These are phyloP conservation scores for Ornithoptera priamus DNA, from an alignment of 2,888 invertebrate species.

Conservation along the genomic window DNA sequence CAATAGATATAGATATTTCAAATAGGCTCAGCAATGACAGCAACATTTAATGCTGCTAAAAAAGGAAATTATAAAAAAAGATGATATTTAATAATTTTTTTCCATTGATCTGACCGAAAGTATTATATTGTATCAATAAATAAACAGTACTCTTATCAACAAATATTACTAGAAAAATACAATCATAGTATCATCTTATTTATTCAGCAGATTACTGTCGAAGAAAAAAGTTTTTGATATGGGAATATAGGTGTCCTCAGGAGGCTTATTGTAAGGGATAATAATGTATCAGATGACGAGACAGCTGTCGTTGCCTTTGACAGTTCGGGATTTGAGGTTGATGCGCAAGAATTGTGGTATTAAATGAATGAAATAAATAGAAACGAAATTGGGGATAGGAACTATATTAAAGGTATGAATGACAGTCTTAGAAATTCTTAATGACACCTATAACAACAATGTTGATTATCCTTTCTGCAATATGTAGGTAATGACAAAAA, in stretches of 20 bases:
- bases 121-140: too few species aligned
- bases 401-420: not conserved
- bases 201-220: not conserved
- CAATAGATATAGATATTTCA: too few species aligned
- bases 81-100: too few species aligned
- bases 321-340: conserved; percentile 8
- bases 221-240: not conserved
- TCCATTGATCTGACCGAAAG: too few species aligned
- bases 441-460: not conserved
- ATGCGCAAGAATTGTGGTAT: not conserved
- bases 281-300: conserved; percentile 5
- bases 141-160: not conserved
- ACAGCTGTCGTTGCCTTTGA: conserved; percentile 9
- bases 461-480: too few species aligned
- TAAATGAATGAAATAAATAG: not conserved
- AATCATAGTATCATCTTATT: not conserved
- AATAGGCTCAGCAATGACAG: too few species aligned
- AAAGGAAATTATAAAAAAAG: too few species aligned
- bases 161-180: not conserved
- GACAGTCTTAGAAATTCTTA: not conserved
- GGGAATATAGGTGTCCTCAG: not conserved
- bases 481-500: too few species aligned
- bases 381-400: not conserved
- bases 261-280: conserved; percentile 8
- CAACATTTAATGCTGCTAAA: too few species aligned